Evolutionary conservation across 64 coral and sea anemone genomes (phyloP).

Genomic region (Montipora cactus): DNA sequence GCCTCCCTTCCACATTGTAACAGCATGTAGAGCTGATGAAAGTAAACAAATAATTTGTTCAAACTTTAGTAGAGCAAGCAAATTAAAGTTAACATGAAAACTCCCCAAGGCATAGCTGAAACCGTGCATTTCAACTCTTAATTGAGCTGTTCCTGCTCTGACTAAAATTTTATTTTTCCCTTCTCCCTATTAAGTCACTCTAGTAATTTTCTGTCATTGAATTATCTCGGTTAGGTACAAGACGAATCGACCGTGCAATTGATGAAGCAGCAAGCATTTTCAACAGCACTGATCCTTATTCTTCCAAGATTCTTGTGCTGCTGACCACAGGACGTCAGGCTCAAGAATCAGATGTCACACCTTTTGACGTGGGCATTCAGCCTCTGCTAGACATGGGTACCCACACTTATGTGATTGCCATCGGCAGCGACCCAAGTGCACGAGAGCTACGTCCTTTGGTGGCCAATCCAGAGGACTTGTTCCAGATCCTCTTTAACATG

Average conservation of each 20-base stretch:
- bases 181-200: no score
- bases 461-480: slow-evolving; percentile 18
- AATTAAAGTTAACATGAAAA: no score
- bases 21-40: no score
- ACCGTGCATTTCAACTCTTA: no score
- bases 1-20: no score
- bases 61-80: no score
- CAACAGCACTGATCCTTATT: slow-evolving; percentile 11
- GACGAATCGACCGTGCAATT: slow-evolving; percentile 64
- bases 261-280: slow-evolving; percentile 35
- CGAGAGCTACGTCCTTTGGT: slow-evolving; percentile 27
- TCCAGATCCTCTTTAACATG: slow-evolving; percentile 2
- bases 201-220: neutral
- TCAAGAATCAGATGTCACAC: slow-evolving; percentile 12
- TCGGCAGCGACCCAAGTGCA: slow-evolving; percentile 28
- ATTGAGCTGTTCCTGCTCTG: no score
- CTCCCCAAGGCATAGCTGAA: no score
- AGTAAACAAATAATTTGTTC: no score
- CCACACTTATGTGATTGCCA: slow-evolving; percentile 46
- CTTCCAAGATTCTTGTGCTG: slow-evolving; percentile 53
- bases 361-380: slow-evolving; percentile 10
- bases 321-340: slow-evolving; percentile 41
- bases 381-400: slow-evolving; percentile 29
- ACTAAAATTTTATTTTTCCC: no score
- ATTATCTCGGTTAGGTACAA: slow-evolving; percentile 1